These are phyloP conservation scores for Drosophila kuntzei DNA, from an alignment of 2,888 invertebrate genomes.

Conservation along the genomic window DNA sequence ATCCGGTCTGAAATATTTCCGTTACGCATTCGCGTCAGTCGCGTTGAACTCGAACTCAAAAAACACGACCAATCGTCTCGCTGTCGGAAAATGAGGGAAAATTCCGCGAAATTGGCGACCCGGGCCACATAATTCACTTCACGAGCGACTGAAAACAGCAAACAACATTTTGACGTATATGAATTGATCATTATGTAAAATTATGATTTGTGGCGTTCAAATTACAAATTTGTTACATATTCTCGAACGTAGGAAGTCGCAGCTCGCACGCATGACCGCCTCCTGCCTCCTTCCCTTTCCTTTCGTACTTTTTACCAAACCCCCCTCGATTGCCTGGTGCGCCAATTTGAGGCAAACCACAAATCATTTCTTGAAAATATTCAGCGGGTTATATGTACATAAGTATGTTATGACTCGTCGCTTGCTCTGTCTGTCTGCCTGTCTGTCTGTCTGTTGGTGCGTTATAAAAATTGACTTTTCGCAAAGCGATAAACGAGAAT, in stretches of 20 bases:
- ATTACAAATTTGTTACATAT: constrained; percentile 76
- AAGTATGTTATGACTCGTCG: constrained; percentile 39
- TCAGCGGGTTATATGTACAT: constrained; percentile 40
- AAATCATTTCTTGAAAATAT: constrained; percentile 66
- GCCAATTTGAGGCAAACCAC: constrained; percentile 69
- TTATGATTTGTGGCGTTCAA: constrained; percentile 81
- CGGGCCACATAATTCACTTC: constrained; percentile 61
- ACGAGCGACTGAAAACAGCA: constrained; percentile 31
- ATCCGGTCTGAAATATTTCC: constrained; percentile 49
- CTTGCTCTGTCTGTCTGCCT: constrained; percentile 19
- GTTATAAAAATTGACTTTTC: constrained; percentile 75
- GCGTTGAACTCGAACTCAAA: constrained; percentile 17
- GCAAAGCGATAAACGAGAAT: constrained; percentile 75
- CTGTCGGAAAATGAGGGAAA: constrained; percentile 34
- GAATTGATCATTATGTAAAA: constrained; percentile 82
- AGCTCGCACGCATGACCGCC: constrained; percentile 41
- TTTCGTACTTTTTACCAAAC: too few species aligned
- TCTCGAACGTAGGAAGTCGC: constrained; percentile 53
- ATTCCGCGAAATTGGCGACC: constrained; percentile 53
- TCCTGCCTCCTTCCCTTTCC: constrained; percentile 5
- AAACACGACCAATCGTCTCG: constrained; percentile 37
- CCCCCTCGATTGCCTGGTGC: constrained; percentile 27
- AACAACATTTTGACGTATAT: constrained; percentile 74
- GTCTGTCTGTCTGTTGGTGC: constrained; percentile 38
- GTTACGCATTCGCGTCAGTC: constrained; percentile 18